Conservation (phyloP, 2,113 vertebrate species). For the Pyrgilauda ruficollis region DNA sequence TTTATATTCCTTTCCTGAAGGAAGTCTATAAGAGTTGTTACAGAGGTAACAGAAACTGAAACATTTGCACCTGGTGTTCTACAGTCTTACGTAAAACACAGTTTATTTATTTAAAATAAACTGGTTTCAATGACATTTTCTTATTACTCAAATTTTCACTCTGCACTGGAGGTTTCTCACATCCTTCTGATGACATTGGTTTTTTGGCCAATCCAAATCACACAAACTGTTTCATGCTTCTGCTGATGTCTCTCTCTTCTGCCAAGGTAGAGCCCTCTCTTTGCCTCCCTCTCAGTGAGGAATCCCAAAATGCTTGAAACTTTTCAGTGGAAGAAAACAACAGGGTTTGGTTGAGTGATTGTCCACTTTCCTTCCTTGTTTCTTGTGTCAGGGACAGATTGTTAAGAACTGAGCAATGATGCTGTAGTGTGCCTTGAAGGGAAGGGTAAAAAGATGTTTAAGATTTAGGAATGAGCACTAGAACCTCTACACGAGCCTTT, state of each 20-base stretch:
- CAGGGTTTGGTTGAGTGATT: background rate
- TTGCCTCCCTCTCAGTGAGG: background rate
- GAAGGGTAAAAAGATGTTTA: background rate
- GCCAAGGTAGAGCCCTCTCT: background rate
- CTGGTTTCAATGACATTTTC: background rate
- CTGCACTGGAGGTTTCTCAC: background rate
- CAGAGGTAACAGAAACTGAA: background rate
- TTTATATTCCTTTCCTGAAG: background rate
- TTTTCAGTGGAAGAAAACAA: background rate
- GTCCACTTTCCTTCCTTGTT: background rate
- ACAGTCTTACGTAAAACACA: background rate
- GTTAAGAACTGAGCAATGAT: background rate
- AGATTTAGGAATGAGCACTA: background rate
- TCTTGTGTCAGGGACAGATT: background rate
- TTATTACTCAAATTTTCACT: background rate
- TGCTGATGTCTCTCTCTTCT: background rate
- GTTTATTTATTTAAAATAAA: background rate
- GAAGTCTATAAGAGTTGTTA: background rate
- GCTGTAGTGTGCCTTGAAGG: background rate
- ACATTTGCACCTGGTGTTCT: background rate
- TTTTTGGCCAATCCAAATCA: background rate
- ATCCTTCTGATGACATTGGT: background rate
- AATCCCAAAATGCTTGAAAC: background rate
- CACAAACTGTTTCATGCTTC: background rate
- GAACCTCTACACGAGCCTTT: background rate